Percentiles rank a stretch among this genome's conserved stretches.
phyloP scores from a whole-genome alignment of 2,888 invertebrate species.

The Leptura quadrifasciata region DNA sequence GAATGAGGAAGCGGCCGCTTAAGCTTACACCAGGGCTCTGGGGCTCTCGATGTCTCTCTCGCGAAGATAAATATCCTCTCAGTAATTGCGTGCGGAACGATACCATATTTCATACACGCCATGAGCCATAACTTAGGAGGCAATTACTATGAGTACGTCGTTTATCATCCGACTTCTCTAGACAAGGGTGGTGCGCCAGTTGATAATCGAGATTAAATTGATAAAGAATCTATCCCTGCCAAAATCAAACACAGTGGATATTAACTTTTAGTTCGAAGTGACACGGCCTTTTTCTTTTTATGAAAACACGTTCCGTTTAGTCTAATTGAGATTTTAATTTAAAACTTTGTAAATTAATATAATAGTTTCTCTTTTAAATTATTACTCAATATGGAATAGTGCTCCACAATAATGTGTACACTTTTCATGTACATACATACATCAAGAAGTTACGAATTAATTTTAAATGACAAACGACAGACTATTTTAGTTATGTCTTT shows the following conservation, averaged over 20 bases:
- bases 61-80: slow-evolving; percentile 76
- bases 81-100: slow-evolving; percentile 78
- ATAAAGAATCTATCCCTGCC: slow-evolving; percentile 66
- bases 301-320: not conserved
- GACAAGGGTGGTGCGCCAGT: slow-evolving; percentile 67
- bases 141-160: slow-evolving; percentile 78
- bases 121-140: slow-evolving; percentile 78
- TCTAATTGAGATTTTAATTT: not conserved
- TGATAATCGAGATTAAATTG: slow-evolving; percentile 72
- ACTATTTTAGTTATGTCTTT: too few species aligned
- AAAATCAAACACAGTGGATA: slow-evolving; percentile 49
- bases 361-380: too few species aligned
- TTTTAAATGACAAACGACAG: too few species aligned
- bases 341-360: not conserved
- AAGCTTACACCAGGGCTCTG: slow-evolving; percentile 62
- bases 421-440: too few species aligned
- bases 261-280: slow-evolving; percentile 42
- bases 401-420: too few species aligned
- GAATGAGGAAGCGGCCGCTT: slow-evolving; percentile 69
- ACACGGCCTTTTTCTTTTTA: not conserved
- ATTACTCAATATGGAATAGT: too few species aligned
- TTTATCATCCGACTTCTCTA: slow-evolving; percentile 74
- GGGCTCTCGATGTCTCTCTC: slow-evolving; percentile 61
- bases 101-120: slow-evolving; percentile 78
- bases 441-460: too few species aligned